Base-by-base conservation (phyloP, 2,113 vertebrate species). In the Dromaius novaehollandiae region DNA sequence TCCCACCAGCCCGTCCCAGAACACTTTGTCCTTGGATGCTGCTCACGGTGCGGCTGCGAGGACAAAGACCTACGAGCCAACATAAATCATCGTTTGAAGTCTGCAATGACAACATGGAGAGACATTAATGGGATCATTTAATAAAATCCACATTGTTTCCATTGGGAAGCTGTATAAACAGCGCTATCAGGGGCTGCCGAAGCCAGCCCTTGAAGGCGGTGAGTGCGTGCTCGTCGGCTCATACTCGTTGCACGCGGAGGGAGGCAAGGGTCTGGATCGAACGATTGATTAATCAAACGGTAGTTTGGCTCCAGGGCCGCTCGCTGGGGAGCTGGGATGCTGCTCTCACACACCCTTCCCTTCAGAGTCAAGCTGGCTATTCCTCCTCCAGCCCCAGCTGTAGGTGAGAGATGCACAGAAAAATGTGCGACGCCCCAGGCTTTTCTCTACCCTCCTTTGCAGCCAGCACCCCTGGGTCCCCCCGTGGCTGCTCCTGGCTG, bases 41-140 rank as follows among this genome's bases (percentile, higher is more conserved):
- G 87, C 91, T 94, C 12, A 7, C 50, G 5, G 81, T 66, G 81
- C 42, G 88, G 71, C 93, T 88, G 95, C 13, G 60, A 95, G 96
- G 97, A 97, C 97, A 95, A 88, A 93, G 96, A 88, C 91, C 94
- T 38, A 63, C 3, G 93, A 97, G 95, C 95, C 96, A 96, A 97
- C 94, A 97, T 96, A 97, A 97, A 97, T 97, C 96, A 97, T 83
- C 5, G 87, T 95, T 96, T 97, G 94, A 97, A 96, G 96, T 96
- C 95, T 80, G 87, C 93, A 97, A 19, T 80, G 97, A 97, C 97
- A 97, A 90, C 97, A 97, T 25, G 91, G 97, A 96, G 96, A 93
- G 96, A 95, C 95, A 88, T 94, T 96, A 96, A 94, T 90, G 91
- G 94, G 96, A 91, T 95, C 46, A 13, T 94, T 96, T 97, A 97